These are phyloP conservation scores for Dicerorhinus sumatrensis DNA, from an alignment of 2,113 vertebrate species.

Conservation along the genomic window DNA sequence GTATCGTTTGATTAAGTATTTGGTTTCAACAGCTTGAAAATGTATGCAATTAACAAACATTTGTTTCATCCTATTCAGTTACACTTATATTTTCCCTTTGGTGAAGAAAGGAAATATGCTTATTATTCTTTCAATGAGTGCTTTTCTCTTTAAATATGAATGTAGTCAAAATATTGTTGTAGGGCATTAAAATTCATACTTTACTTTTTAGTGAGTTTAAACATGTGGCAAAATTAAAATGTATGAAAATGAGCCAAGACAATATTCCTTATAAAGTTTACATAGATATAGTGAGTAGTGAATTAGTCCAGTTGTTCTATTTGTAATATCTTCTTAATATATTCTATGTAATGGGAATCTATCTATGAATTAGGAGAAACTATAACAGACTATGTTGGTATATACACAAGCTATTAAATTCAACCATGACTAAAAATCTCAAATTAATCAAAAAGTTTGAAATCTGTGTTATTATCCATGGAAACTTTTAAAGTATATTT, in stretches of 20 bases:
- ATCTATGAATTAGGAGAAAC: neutral
- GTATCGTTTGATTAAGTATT: slow-evolving; percentile 33
- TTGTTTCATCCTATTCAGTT: slow-evolving; percentile 68
- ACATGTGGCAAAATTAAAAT: slow-evolving; percentile 68
- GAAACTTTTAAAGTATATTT: neutral
- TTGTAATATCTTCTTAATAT: slow-evolving; percentile 16
- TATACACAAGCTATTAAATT: neutral
- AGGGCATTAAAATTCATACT: slow-evolving; percentile 65
- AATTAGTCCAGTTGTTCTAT: slow-evolving; percentile 44
- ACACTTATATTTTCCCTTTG: slow-evolving; percentile 62
- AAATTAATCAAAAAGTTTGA: slow-evolving; percentile 37
- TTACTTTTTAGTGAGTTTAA: slow-evolving; percentile 63
- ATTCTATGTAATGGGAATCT: neutral
- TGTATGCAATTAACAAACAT: slow-evolving; percentile 65
- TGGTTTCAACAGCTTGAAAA: slow-evolving; percentile 63
- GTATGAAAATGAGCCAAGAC: slow-evolving; percentile 48
- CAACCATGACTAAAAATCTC: neutral
- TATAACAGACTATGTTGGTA: neutral
- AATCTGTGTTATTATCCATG: neutral
- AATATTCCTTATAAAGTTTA: slow-evolving; percentile 60
- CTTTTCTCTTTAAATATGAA: slow-evolving; percentile 74
- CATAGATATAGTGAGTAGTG: neutral
- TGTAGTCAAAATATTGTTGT: slow-evolving; percentile 70
- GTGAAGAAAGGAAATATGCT: slow-evolving; percentile 44
- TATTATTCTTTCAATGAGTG: slow-evolving; percentile 60